Base-by-base conservation (phyloP, 1,140 invertebrate species). In the Zaprionus nigranus region DNA sequence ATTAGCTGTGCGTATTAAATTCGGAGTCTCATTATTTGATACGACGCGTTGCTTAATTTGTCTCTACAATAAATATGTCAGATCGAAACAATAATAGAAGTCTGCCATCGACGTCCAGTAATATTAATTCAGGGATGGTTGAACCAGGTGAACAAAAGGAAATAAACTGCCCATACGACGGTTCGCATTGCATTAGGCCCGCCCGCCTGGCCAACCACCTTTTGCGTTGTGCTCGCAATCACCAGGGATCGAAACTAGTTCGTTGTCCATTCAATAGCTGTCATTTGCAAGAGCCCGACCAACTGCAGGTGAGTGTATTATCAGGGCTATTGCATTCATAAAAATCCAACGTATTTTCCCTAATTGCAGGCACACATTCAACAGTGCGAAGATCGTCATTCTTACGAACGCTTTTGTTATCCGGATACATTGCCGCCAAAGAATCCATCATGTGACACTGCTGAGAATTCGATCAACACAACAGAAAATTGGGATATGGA, bases 401-500 rank as follows among this genome's bases (percentile, higher is more conserved):
- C 15, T 0, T 24, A 38, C 1, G 65, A 24, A 5, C 36, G 36
- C 12, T 82, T 36, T 5, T 28, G 26, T 28, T n/a, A 17, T 17
- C 34, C 75, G 9, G 70, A 79, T 20, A 28, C 12, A 17, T 5
- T 71, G n/a, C 53, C 62, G 0, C 43, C 53, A 5, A 7, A 9
- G 6, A 30, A 61, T 12, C 22, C 49, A 1, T 7, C 13, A 13
- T n/a, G 1, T 12, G 11, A 13, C 2, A 9, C 0, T 11, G n/a
- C 9, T 20, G n/a, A 9, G 9, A 13, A 28, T 24, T 2, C 17
- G 1, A 2, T 66, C 1, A 43, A 65, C 3, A 12, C 43, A 2
- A 5, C 15, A 0, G 84, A 87, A 43, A 64, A 87, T 40, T 87
- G 83, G 83, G 83, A 87, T 17, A 51, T 51, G 6, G 83, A 80